Evolutionary conservation across 1,140 invertebrate genomes (phyloP).

Genomic region (Watersipora subatra): DNA sequence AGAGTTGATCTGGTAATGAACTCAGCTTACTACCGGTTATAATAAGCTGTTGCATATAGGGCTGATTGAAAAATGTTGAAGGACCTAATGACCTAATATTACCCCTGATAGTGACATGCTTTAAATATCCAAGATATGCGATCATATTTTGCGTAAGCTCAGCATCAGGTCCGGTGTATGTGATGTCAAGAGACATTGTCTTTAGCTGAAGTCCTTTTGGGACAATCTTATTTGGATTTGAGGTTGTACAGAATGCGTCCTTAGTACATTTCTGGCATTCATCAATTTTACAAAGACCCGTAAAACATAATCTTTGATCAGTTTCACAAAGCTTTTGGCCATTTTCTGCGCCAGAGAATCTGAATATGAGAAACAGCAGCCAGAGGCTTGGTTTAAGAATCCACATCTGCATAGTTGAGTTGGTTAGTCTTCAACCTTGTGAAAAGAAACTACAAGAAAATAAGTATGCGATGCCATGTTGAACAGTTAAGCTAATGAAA

Average conservation of each 20-base stretch:
- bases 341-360: too few relatives aligned
- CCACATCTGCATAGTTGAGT: too few relatives aligned
- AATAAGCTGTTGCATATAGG: neutral
- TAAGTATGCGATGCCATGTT: too few relatives aligned
- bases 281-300: neutral
- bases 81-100: neutral
- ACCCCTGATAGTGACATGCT: neutral
- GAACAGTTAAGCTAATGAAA: too few relatives aligned
- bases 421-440: too few relatives aligned
- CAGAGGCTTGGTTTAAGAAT: too few relatives aligned
- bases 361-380: too few relatives aligned
- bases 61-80: neutral
- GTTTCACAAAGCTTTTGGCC: too few relatives aligned
- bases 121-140: neutral
- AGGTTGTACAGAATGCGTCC: neutral
- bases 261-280: neutral
- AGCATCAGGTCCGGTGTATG: neutral
- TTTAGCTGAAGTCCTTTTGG: neutral
- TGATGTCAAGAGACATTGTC: neutral
- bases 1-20: neutral
- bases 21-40: neutral
- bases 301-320: too few relatives aligned
- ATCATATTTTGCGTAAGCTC: neutral
- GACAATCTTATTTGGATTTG: neutral
- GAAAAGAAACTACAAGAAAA: too few relatives aligned